A percentile compares a stretch with the other conserved stretches of the same genome.
phyloP scores from a whole-genome alignment of 2,113 vertebrate species.

The Myxocyprinus asiaticus region DNA sequence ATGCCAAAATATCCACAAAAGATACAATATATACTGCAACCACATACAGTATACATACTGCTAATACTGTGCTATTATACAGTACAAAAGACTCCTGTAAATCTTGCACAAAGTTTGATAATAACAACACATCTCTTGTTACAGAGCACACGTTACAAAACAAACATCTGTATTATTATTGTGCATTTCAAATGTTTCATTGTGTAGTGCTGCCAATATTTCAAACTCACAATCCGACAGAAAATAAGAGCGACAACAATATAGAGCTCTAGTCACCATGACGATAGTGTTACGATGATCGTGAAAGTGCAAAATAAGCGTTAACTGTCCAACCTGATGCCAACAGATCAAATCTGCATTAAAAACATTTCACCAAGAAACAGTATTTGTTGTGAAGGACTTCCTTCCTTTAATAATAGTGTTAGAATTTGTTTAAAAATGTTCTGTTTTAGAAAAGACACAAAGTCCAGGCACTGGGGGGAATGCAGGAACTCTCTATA shows the following conservation, averaged over 20 bases:
- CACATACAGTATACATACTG: conserved; percentile 66
- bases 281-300: conserved; percentile 57
- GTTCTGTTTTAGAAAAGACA: not conserved
- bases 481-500: conserved; percentile 61
- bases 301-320: conserved; percentile 68
- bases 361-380: not conserved
- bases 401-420: not conserved
- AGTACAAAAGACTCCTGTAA: conserved; percentile 64
- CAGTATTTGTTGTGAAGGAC: not conserved
- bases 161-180: conserved; percentile 69
- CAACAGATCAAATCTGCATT: conserved; percentile 6
- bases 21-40: conserved; percentile 68
- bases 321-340: conserved; percentile 69
- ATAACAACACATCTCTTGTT: conserved; percentile 60
- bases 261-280: conserved; percentile 29
- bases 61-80: conserved; percentile 80
- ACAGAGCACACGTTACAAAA: conserved; percentile 61
- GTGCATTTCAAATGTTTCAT: conserved; percentile 72
- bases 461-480: conserved; percentile 72
- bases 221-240: conserved; percentile 52
- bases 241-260: conserved; percentile 49
- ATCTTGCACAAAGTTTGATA: conserved; percentile 61
- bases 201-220: conserved; percentile 58
- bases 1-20: conserved; percentile 29
- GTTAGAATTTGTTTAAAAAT: not conserved